phyloP scores from a whole-genome alignment of 2,888 invertebrate genomes.

The Andrena bicolor region DNA sequence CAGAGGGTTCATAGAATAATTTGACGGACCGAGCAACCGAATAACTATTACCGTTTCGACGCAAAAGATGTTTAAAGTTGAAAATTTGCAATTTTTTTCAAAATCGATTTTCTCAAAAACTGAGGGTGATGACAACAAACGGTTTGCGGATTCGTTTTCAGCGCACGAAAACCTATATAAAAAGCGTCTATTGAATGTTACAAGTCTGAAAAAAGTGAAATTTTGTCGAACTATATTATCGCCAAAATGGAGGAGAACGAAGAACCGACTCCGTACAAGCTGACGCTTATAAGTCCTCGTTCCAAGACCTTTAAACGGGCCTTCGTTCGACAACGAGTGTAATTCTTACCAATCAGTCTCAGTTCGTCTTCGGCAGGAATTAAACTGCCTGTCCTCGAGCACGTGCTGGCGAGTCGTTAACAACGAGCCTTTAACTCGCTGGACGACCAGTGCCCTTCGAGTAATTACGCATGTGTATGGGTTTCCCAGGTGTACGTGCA shows the following conservation, averaged over 20 bases:
- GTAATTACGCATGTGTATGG: slow-evolving; percentile 46
- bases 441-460: slow-evolving; percentile 31
- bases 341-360: slow-evolving; percentile 63
- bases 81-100: neutral
- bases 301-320: slow-evolving; percentile 40
- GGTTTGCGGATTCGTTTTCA: no score
- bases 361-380: slow-evolving; percentile 54
- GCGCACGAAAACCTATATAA: no score
- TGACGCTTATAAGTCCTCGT: slow-evolving; percentile 20
- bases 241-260: slow-evolving; percentile 9
- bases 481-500: slow-evolving; percentile 14
- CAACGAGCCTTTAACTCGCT: slow-evolving; percentile 55
- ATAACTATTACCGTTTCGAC: no score
- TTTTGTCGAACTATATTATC: neutral
- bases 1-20: no score
- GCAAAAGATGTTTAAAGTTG: no score
- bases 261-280: slow-evolving; percentile 1
- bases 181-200: no score
- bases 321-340: slow-evolving; percentile 58
- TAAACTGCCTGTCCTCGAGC: slow-evolving; percentile 66
- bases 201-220: no score
- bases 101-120: no score
- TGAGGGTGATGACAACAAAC: no score
- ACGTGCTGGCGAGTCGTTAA: slow-evolving; percentile 66
- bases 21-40: no score